Evolutionary conservation across 1,140 invertebrate species (phyloP).

Genomic region (Drosophila asahinai): DNA sequence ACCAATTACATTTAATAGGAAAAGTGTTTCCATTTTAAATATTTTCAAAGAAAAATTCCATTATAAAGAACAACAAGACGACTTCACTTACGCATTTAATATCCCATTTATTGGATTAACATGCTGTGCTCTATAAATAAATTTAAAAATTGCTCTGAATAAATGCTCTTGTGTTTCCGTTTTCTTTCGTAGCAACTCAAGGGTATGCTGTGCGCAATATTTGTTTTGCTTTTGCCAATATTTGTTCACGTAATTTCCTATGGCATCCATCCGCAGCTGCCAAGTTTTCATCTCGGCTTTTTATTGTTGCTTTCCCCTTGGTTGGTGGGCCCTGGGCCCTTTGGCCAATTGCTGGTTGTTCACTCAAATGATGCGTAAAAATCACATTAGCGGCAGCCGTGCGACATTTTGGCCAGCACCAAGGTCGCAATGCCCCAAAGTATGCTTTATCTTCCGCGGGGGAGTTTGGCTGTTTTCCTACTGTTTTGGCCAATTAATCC

Average conservation of each 20-base stretch:
- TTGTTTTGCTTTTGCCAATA: conserved; percentile 64
- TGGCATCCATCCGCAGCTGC: conserved; percentile 38
- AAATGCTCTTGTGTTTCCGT: conserved; percentile 1
- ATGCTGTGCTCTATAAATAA: neutral
- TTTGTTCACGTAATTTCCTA: conserved; percentile 70
- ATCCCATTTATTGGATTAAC: conserved; percentile 18
- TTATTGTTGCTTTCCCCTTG: conserved; percentile 13
- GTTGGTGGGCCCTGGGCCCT: conserved; percentile 37
- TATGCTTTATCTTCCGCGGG: conserved; percentile 26
- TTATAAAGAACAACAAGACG: neutral
- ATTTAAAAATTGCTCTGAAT: conserved; percentile 8
- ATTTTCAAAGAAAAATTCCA: neutral
- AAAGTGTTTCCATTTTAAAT: neutral
- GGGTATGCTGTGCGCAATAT: conserved; percentile 23
- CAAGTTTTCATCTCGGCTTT: conserved; percentile 31
- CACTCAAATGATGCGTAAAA: conserved; percentile 78
- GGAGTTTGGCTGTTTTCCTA: conserved; percentile 10
- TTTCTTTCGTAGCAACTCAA: neutral
- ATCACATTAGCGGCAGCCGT: conserved; percentile 79
- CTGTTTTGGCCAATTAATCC: conserved; percentile 61
- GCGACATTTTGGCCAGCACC: conserved; percentile 53
- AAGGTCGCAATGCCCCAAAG: conserved; percentile 21
- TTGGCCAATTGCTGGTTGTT: conserved; percentile 59
- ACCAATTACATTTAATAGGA: no score
- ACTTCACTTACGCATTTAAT: no score